These are phyloP conservation scores for Atractosteus spatula DNA, from an alignment of 2,113 vertebrate species.

Conservation along the genomic window DNA sequence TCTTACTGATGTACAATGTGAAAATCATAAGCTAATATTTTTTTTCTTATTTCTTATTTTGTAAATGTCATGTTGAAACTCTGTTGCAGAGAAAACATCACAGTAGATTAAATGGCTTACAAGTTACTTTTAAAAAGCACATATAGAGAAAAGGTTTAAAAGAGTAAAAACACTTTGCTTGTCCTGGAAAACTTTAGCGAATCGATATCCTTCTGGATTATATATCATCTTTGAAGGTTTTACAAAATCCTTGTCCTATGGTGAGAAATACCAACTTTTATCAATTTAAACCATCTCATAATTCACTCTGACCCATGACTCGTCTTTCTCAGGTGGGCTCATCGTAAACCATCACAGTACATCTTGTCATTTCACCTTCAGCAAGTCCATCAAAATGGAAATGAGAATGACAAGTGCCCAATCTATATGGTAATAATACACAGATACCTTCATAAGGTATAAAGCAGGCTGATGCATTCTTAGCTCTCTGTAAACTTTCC, in stretches of 20 bases:
- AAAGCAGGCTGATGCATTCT: too few species aligned
- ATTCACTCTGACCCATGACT: background rate
- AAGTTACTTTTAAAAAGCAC: too few species aligned
- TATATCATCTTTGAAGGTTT: conserved; percentile 9
- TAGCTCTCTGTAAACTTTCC: too few species aligned
- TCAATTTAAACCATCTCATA: background rate
- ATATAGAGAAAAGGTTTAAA: background rate
- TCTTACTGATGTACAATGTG: too few species aligned
- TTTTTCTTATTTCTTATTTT: too few species aligned
- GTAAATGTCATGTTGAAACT: too few species aligned
- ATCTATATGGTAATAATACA: conserved; percentile 71
- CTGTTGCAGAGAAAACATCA: too few species aligned
- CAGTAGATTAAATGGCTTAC: too few species aligned
- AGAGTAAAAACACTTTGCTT: background rate
- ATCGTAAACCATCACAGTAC: conserved; percentile 29
- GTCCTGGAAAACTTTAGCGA: background rate
- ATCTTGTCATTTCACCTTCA: conserved; percentile 14
- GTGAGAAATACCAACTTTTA: conserved; percentile 3
- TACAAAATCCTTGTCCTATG: conserved; percentile 20
- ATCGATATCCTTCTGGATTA: background rate
- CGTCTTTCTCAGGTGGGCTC: conserved; percentile 27
- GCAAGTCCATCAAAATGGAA: conserved; percentile 58
- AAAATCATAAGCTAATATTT: too few species aligned
- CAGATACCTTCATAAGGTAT: conserved; percentile 22
- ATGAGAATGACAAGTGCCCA: conserved; percentile 54